A percentile compares a stretch with the other conserved stretches of the same genome.
Evolutionary conservation across 2,888 invertebrate genomes (phyloP).

Genomic region (Rutpela maculata): DNA sequence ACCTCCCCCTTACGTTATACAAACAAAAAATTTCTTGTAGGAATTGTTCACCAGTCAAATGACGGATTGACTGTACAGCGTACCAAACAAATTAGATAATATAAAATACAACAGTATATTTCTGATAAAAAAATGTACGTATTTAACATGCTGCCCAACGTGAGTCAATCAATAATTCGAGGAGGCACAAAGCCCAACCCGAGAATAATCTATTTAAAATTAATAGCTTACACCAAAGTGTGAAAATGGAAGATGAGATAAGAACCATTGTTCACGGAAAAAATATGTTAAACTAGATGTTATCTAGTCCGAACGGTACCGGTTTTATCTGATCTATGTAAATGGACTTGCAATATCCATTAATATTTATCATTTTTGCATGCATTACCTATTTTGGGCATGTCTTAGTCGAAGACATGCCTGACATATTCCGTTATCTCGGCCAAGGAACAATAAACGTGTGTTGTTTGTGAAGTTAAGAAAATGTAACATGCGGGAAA

Average conservation of each 20-base stretch:
- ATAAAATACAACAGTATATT: neutral
- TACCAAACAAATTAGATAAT: no score
- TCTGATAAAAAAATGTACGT: neutral
- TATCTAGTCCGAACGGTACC: slow-evolving; percentile 24
- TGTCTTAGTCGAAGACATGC: neutral
- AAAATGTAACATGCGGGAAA: no score
- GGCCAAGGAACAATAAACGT: no score
- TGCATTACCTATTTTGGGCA: slow-evolving; percentile 20
- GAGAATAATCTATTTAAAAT: slow-evolving; percentile 1
- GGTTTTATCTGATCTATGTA: slow-evolving; percentile 35
- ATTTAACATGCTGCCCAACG: neutral
- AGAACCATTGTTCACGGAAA: slow-evolving; percentile 21
- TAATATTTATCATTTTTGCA: slow-evolving; percentile 33
- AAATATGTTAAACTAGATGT: slow-evolving; percentile 15
- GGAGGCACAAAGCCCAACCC: neutral
- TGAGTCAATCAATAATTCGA: neutral
- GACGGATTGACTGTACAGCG: no score
- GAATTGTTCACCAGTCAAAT: no score
- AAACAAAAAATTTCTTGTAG: no score
- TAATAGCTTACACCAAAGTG: neutral
- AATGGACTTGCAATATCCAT: slow-evolving; percentile 20
- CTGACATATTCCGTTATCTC: slow-evolving; percentile 4
- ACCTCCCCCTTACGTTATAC: no score
- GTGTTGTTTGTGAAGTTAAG: neutral
- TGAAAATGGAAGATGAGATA: slow-evolving; percentile 11